These are phyloP conservation scores for Metopolophium dirhodum DNA, from an alignment of 1,140 invertebrate genomes.

Conservation along the genomic window DNA sequence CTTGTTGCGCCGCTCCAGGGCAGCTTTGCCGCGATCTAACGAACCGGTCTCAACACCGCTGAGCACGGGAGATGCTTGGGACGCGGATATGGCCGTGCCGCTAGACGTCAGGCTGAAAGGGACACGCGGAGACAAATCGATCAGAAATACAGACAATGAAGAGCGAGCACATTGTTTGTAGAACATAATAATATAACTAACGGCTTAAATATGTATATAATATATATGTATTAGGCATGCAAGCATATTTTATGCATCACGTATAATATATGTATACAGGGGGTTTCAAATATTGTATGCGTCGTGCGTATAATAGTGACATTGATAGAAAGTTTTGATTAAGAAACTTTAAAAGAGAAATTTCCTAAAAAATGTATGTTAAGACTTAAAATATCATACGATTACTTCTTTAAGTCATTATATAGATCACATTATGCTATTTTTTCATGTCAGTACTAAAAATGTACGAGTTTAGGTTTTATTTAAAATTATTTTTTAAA, in stretches of 20 bases:
- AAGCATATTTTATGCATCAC: neutral
- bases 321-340: neutral
- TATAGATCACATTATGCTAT: neutral
- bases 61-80: constrained; percentile 59
- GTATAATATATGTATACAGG: too few species aligned
- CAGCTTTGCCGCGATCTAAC: constrained; percentile 78
- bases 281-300: neutral
- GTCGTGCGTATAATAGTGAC: neutral
- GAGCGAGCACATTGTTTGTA: neutral
- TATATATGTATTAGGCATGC: neutral
- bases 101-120: constrained; percentile 25
- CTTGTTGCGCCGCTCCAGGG: constrained; percentile 74
- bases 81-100: constrained; percentile 30
- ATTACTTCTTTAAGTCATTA: too few species aligned
- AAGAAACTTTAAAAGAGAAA: neutral
- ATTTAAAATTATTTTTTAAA: neutral
- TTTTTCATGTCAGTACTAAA: neutral
- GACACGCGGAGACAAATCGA: neutral
- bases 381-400: neutral
- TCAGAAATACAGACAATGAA: neutral
- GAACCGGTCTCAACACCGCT: constrained; percentile 74
- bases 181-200: neutral
- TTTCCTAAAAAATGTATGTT: too few species aligned
- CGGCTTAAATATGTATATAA: too few species aligned
- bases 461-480: neutral